Conservation (phyloP, 1,140 invertebrate species). For the Centruroides vittatus region DNA sequence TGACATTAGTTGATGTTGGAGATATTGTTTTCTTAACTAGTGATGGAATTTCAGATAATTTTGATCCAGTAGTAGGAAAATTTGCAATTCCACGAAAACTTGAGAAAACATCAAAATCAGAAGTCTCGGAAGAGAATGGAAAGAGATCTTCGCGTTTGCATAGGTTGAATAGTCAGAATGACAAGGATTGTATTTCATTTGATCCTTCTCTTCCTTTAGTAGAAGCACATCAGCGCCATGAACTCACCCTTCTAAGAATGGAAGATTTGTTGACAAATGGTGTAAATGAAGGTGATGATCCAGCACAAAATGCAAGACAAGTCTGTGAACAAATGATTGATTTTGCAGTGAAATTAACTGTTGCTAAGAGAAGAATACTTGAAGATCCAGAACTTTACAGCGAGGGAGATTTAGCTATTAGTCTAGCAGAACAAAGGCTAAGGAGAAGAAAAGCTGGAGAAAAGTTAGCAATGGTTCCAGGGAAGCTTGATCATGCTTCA, state of each 20-base stretch:
- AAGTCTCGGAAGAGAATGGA: neutral
- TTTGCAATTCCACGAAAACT: conserved; percentile 50
- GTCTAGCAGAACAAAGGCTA: conserved; percentile 35
- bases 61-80: conserved; percentile 86
- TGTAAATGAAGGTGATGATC: conserved; percentile 39
- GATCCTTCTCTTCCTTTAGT: conserved; percentile 44
- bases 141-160: neutral
- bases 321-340: conserved; percentile 61
- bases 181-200: neutral
- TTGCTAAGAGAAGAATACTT: conserved; percentile 57
- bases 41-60: conserved; percentile 83
- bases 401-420: conserved; percentile 31
- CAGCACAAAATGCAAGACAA: conserved; percentile 38
- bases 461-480: conserved; percentile 60
- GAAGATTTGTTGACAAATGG: conserved; percentile 61
- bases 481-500: conserved; percentile 83
- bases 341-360: conserved; percentile 49
- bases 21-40: conserved; percentile 85
- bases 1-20: conserved; percentile 65
- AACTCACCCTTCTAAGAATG: conserved; percentile 59
- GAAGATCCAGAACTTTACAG: conserved; percentile 69
- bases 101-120: conserved; percentile 5
- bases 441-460: conserved; percentile 52
- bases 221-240: conserved; percentile 61
- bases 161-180: neutral